Base-by-base conservation (phyloP, 2,113 vertebrate genomes). In the Ailuropoda melanoleuca region DNA sequence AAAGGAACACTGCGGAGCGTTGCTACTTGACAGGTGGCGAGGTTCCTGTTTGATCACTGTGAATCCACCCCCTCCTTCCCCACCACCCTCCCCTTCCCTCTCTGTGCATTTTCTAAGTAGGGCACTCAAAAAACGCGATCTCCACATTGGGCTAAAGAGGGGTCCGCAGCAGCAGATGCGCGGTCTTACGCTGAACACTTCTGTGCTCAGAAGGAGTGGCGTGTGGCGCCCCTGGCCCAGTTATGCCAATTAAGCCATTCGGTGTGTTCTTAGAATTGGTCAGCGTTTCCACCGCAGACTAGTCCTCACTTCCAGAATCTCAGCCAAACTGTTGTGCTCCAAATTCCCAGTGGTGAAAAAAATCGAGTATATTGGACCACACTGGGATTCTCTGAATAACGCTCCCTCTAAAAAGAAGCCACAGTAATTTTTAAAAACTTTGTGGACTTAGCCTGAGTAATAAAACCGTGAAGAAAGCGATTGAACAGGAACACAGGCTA, bases 1-100 rank as follows among this genome's bases (percentile, higher is more conserved):
- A 78, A 4, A 31, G 58, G 75, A 66, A 37, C 4, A 1, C 4
- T 26, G 39, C 75, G 46, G 34, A 43, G 77, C 64, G 60, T 21
- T n/a, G 92, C 95, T 88, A 13, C 24, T 0, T 60, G 88, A 64
- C n/a, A 12, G 93, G 64, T 78, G 48, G 80, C 87, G 88, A 95
- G 97, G 85, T 87, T 92, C 90, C 75, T 96, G 92, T 93, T 91
- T 78, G 82, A 97, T 97, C 98, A 97, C 98, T 97, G 97, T 97
- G 96, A 98, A 97, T 64, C 89, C 37, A 29, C 26, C 23, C 31
- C 8, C 31, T 26, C 53, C 43, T 66, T 34, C 81, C 48, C 15
- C 48, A 60, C 18, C 46, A 9, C 53, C 64, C 17, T 19, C 34
- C n/a, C 48, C 55, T 4, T 43, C 78, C 50, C 15, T 34, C 58